Evolutionary conservation across 2,888 invertebrate genomes (phyloP), one percentile per base, ranked within the genome.

Genomic region (Epirrita christyi): DNA sequence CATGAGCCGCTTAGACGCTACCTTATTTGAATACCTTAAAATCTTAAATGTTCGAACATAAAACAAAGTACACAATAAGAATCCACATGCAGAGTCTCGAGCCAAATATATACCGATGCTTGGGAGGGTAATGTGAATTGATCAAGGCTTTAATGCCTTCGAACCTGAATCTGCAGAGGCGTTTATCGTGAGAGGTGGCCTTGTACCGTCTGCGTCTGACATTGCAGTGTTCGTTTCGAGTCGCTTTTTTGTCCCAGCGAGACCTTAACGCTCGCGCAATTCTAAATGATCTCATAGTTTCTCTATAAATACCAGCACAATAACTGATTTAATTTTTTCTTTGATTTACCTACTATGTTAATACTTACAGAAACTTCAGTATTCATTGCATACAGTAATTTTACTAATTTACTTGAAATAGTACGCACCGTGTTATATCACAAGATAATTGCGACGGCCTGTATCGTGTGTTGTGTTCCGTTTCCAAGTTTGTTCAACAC

Each of bases 131-230:
- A 75, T 75, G 61, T 64, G 68, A 70, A 73, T 67, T 59, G 66
- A 72, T 76, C 64, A 63, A 67, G 70, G 69, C 72, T 75, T 73
- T 71, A 68, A 66, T 68, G 63, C 67, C 68, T 73, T 74, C 63
- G 66, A 67, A 73, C 60, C 62, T 61, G 64, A 61, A 54, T 75
- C 73, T 72, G 77, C 77, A 72, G 78, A 80, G 81, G 83, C 77
- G 81, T 76, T 75, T 75, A 76, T 77, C 76, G 85, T 83, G 85
- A 88, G 83, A 80, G 85, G 86, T 75, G 83, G 84, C 89, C 88
- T 88, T 88, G 87, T 69, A 61, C 59, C 60, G 75, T 77, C 78
- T 88, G 86, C 34, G 55, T 15, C 48, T 52, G 57, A 87, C 89
- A 90, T 89, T 88, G 90, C 79, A 72, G 70, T 64, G 72, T 71